Conservation (phyloP, 2,113 vertebrate species). For the Larimichthys polyactis region DNA sequence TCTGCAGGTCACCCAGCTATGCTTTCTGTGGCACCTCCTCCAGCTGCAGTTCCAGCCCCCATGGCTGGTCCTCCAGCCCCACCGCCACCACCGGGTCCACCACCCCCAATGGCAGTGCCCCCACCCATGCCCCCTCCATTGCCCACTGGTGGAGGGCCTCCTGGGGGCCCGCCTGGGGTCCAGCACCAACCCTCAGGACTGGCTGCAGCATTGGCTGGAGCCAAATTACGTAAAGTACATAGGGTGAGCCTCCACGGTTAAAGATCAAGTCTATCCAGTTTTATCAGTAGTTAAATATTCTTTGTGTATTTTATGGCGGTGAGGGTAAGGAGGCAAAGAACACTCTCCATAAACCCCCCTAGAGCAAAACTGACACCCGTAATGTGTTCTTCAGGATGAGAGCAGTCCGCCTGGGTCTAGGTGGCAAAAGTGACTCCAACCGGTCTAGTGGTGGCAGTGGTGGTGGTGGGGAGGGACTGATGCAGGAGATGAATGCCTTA, state of each 20-base stretch:
- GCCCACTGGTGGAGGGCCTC: constrained; percentile 86
- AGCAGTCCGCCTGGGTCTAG: constrained; percentile 91
- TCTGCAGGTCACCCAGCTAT: constrained; percentile 90
- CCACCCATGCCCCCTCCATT: constrained; percentile 86
- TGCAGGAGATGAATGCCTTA: constrained; percentile 99
- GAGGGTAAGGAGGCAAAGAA: not conserved
- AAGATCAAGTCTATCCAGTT: not conserved
- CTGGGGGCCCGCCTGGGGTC: constrained; percentile 84
- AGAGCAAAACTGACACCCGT: not conserved
- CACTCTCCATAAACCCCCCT: not conserved
- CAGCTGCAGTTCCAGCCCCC: constrained; percentile 75
- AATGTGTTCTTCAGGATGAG: constrained; percentile 87
- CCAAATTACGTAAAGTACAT: constrained; percentile 96
- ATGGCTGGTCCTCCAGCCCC: constrained; percentile 92
- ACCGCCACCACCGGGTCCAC: constrained; percentile 92
- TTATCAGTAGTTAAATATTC: not conserved
- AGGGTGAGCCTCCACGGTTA: constrained; percentile 86
- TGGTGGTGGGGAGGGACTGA: constrained; percentile 91
- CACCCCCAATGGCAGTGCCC: constrained; percentile 87
- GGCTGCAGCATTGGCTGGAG: constrained; percentile 95
- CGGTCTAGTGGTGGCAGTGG: constrained; percentile 95
- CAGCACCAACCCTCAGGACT: constrained; percentile 90
- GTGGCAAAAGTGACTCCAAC: constrained; percentile 94
- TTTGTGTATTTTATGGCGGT: not conserved
- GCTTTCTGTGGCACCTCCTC: constrained; percentile 81